Evolutionary conservation across 2,797 vertebrate species (phyloP), one percentile per base, ranked within the genome.

Genomic region (Tokudaia tokunoshimensis): DNA sequence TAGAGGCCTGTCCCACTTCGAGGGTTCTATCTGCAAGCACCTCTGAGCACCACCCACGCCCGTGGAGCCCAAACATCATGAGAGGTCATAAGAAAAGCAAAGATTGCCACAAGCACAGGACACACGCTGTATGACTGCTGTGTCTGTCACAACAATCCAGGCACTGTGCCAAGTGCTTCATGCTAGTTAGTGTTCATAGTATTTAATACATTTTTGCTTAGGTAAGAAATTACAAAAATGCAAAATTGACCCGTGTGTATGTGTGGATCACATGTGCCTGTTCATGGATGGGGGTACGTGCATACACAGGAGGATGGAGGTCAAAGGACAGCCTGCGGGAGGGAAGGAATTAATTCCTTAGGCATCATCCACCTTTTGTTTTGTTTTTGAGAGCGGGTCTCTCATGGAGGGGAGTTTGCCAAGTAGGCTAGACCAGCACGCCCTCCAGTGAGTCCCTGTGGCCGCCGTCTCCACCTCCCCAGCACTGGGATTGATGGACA

Each of bases 111-210:
- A 11, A 79, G 19, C 44, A 61, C 44, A 75, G 15, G 11, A 5
- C 0, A 0, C 0, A 7, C 0, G 12, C 6, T 17, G 24, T 2
- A 65, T 14, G 11, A 3, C 4, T 22, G 7, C 11, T 0, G 17
- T 50, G 8, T 0, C 57, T 15, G 6, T 24, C 63, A 63, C 13
- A 10, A 0, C 0, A 0, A 1, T 22, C 26, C 15, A 1, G 50
- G n/a, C 41, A 2, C 13, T 5, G 89, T 7, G 65, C 37, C 1
- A 6, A 84, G 80, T 7, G 8, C 74, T 83, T 37, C 59, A 1
- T 4, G 34, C 44, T 65, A 29, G 74, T 57, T 11, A 79, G 12
- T 1, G 3, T 9, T 17, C 87, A 2, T 37, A 9, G 4, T 22
- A 22, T 5, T 92, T n/a, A 86, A 52, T 52, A 52, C 31, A n/a